phyloP scores from a whole-genome alignment of 2,888 invertebrate genomes.

The Pollenia amentaria region DNA sequence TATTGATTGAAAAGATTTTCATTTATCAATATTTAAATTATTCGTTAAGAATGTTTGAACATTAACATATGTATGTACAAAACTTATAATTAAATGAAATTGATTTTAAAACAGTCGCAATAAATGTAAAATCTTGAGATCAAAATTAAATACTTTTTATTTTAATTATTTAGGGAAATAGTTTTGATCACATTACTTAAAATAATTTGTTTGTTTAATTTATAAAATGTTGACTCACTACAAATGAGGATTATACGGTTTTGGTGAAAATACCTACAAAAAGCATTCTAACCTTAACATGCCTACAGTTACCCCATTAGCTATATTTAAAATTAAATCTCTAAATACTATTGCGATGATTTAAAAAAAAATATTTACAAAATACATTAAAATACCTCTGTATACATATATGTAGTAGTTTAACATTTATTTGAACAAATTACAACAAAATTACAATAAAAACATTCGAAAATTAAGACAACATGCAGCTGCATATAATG shows the following conservation, averaged over 20 bases:
- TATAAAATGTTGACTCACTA: no score
- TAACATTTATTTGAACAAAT: slow-evolving; percentile 66
- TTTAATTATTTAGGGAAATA: no score
- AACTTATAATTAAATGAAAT: no score
- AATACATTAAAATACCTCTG: slow-evolving; percentile 12
- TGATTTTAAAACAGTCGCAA: no score
- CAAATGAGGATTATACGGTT: neutral
- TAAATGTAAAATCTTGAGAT: no score
- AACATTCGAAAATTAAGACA: slow-evolving; percentile 52
- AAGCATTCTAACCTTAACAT: neutral
- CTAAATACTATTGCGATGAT: slow-evolving; percentile 4
- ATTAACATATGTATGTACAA: no score
- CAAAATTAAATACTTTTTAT: no score
- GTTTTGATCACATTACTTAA: no score
- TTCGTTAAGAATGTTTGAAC: no score
- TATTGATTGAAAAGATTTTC: no score
- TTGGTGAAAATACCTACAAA: neutral
- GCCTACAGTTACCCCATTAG: neutral
- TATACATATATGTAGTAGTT: slow-evolving; percentile 19
- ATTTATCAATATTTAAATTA: no score
- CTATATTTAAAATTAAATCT: neutral
- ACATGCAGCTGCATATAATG: slow-evolving; percentile 48
- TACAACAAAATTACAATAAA: slow-evolving; percentile 53
- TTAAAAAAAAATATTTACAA: slow-evolving; percentile 28
- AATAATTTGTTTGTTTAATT: no score